Evolutionary conservation across 2,888 invertebrate genomes (phyloP).

Genomic region (Yponomeuta malinellus): DNA sequence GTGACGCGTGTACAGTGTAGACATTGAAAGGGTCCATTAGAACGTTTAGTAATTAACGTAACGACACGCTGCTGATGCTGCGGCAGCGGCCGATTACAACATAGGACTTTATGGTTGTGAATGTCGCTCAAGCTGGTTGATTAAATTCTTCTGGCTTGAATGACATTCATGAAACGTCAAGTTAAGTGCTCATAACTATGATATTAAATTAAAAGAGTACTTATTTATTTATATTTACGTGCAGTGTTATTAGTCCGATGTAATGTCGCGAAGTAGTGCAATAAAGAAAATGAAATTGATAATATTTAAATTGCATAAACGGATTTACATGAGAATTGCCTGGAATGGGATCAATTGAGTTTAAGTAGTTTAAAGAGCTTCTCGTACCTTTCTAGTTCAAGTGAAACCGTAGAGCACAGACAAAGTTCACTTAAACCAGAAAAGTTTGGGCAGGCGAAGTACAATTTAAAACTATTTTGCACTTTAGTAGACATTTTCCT

Average conservation of each 20-base stretch:
- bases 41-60: constrained; percentile 37
- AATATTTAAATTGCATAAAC: constrained; percentile 5
- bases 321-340: constrained; percentile 45
- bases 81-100: background rate
- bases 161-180: background rate
- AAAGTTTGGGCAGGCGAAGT: background rate
- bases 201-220: constrained; percentile 1
- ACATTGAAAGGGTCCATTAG: constrained; percentile 68
- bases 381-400: background rate
- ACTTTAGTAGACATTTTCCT: background rate
- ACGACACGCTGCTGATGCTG: background rate
- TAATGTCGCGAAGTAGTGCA: constrained; percentile 12
- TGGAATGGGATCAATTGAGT: constrained; percentile 72
- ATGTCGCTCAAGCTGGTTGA: background rate
- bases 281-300: background rate
- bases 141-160: background rate
- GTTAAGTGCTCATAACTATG: background rate
- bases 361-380: constrained; percentile 51
- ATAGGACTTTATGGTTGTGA: background rate
- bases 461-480: background rate
- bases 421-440: background rate
- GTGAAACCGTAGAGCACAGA: background rate
- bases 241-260: background rate
- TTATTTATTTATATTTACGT: background rate
- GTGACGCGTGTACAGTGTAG: constrained; percentile 36